phyloP scores from a whole-genome alignment of 1,140 invertebrate species.

The Drosophila nebulosa region DNA sequence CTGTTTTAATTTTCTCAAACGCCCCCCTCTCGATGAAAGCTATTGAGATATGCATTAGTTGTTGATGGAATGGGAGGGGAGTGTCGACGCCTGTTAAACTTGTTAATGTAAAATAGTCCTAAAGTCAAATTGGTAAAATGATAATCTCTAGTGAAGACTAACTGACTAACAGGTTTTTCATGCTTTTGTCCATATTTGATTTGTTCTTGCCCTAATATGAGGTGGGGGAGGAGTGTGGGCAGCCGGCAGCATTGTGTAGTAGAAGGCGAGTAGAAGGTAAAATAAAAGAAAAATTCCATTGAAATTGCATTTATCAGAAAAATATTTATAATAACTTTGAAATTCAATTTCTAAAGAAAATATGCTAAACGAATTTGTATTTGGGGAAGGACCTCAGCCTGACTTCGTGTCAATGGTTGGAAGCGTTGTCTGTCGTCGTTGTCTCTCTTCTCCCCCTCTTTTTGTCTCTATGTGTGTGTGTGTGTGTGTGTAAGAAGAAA shows the following conservation, averaged over 20 bases:
- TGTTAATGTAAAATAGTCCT: slow-evolving; percentile 75
- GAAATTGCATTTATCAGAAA: slow-evolving; percentile 72
- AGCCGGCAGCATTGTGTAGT: too few species aligned
- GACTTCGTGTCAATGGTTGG: slow-evolving; percentile 8
- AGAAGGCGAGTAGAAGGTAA: background rate
- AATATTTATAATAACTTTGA: slow-evolving; percentile 78
- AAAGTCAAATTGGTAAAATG: slow-evolving; percentile 11
- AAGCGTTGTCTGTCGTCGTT: slow-evolving; percentile 4
- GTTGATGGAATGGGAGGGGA: slow-evolving; percentile 2
- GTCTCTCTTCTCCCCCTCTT: background rate
- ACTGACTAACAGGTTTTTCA: too few species aligned
- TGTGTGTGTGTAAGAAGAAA: slow-evolving; percentile 26
- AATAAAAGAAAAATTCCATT: slow-evolving; percentile 55
- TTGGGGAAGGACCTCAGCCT: background rate
- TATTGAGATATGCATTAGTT: slow-evolving; percentile 33
- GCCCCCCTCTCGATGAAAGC: slow-evolving; percentile 33
- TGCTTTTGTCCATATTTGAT: slow-evolving; percentile 49
- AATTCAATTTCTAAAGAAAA: slow-evolving; percentile 78
- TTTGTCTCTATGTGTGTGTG: slow-evolving; percentile 21
- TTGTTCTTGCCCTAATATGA: background rate
- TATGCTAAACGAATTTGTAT: slow-evolving; percentile 71
- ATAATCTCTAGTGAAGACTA: background rate
- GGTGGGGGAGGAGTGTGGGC: too few species aligned
- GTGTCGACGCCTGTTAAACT: slow-evolving; percentile 58
- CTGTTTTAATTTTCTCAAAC: slow-evolving; percentile 30